A percentile compares a stretch with the other conserved stretches of the same genome.
phyloP scores from a whole-genome alignment of 2,888 invertebrate genomes.

The Charanyca ferruginea region DNA sequence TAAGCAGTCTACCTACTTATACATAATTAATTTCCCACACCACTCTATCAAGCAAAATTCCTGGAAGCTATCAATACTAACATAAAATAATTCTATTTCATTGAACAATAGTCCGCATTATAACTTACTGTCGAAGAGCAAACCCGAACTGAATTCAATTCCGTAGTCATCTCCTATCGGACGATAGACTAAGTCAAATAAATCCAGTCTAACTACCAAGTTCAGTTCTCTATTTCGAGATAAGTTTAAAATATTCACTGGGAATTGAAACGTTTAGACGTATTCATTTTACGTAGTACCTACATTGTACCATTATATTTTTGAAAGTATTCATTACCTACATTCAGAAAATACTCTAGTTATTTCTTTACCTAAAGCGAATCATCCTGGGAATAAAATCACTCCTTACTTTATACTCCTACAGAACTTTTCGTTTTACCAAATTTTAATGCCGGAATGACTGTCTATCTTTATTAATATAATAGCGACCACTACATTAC shows the following conservation, averaged over 20 bases:
- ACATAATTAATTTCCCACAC: neutral
- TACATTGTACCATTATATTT: neutral
- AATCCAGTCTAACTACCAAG: constrained; percentile 53
- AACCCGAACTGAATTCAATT: constrained; percentile 54
- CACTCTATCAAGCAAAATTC: neutral
- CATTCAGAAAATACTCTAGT: too few species aligned
- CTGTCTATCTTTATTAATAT: too few species aligned
- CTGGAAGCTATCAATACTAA: neutral
- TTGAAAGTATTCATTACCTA: too few species aligned
- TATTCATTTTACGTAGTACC: neutral
- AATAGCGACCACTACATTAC: too few species aligned
- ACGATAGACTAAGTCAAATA: constrained; percentile 55
- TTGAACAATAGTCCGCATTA: constrained; percentile 37
- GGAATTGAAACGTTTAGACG: constrained; percentile 29
- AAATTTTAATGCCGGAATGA: too few species aligned
- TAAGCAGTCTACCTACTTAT: neutral
- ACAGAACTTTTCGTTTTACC: too few species aligned
- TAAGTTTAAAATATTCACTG: constrained; percentile 55
- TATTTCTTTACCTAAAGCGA: too few species aligned
- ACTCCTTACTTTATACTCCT: too few species aligned
- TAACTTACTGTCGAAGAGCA: constrained; percentile 29
- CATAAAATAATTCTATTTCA: constrained; percentile 20
- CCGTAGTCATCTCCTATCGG: constrained; percentile 29
- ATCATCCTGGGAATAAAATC: too few species aligned
- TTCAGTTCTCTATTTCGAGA: constrained; percentile 35